A percentile compares a stretch with the other conserved stretches of the same genome.
Evolutionary conservation across 2,113 vertebrate genomes (phyloP).

Genomic region (Colinus virginianus): DNA sequence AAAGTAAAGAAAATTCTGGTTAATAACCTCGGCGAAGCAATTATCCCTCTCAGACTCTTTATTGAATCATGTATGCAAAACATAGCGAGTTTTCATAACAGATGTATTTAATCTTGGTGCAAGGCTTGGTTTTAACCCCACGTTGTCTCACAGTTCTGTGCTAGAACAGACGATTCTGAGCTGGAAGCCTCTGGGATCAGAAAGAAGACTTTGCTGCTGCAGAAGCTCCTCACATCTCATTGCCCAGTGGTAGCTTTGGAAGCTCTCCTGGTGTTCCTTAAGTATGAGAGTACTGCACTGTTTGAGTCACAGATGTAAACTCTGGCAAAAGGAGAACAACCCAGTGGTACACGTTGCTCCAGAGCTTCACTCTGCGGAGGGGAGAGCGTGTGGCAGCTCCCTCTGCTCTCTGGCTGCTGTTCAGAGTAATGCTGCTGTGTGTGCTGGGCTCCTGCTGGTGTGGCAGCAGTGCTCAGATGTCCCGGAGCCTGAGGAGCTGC

Average conservation of each 20-base stretch:
- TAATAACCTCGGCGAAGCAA: conserved; percentile 54
- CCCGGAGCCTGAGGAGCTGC: not conserved
- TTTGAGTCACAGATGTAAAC: not conserved
- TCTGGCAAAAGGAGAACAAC: not conserved
- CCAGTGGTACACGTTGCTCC: not conserved
- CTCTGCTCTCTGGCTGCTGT: not conserved
- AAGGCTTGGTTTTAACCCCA: conserved; percentile 41
- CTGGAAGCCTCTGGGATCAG: conserved; percentile 10
- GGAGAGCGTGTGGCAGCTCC: not conserved
- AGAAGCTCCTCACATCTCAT: conserved; percentile 27
- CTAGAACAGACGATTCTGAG: not conserved
- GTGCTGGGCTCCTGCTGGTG: not conserved
- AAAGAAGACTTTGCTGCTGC: not conserved
- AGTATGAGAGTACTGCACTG: not conserved
- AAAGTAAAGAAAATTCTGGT: conserved; percentile 23
- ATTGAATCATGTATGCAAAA: conserved; percentile 62
- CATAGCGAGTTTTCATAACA: conserved; percentile 41
- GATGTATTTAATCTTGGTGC: conserved; percentile 50
- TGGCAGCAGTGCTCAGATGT: not conserved
- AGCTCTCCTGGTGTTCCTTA: not conserved
- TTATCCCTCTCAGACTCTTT: conserved; percentile 37
- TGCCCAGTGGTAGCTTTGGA: conserved; percentile 3
- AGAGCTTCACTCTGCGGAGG: not conserved
- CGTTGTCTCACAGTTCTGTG: not conserved
- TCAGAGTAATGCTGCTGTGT: not conserved